Conservation (phyloP, 2,888 invertebrate genomes). For the Apamea sordens region DNA sequence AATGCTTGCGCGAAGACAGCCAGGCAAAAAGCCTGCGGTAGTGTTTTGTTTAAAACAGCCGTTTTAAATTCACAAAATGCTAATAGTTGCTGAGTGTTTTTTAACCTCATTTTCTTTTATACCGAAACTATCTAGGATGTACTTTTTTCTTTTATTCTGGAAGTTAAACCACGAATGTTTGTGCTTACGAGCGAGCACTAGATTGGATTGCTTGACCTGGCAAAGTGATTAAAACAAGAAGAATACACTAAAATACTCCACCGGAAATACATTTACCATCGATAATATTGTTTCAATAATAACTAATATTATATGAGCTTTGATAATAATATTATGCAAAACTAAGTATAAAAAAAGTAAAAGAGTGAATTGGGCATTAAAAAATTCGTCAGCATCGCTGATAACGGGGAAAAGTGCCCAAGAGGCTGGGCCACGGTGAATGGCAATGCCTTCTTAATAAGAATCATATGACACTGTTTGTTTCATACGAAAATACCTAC, state of each 20-base stretch:
- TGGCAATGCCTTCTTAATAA: not conserved
- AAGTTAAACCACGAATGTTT: not conserved
- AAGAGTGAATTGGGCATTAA: not conserved
- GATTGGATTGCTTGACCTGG: not conserved
- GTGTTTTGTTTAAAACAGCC: slow-evolving; percentile 13
- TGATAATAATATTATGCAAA: not conserved
- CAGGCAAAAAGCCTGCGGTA: not conserved
- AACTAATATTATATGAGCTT: not conserved
- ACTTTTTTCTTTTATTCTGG: not conserved
- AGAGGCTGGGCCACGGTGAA: not conserved
- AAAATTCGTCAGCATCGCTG: not conserved
- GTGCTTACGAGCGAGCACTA: not conserved
- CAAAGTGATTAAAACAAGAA: not conserved
- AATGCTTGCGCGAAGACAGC: not conserved
- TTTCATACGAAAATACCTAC: not conserved
- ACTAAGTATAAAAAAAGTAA: not conserved
- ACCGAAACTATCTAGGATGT: not conserved
- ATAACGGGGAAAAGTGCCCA: not conserved
- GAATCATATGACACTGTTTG: not conserved
- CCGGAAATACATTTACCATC: not conserved
- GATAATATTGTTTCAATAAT: not conserved
- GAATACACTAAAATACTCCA: not conserved
- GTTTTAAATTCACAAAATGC: slow-evolving; percentile 42
- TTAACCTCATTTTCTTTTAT: slow-evolving; percentile 25
- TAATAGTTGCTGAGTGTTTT: slow-evolving; percentile 33